Conservation (phyloP, 2,797 vertebrate species). For the Odontamblyopus lacepedii region DNA sequence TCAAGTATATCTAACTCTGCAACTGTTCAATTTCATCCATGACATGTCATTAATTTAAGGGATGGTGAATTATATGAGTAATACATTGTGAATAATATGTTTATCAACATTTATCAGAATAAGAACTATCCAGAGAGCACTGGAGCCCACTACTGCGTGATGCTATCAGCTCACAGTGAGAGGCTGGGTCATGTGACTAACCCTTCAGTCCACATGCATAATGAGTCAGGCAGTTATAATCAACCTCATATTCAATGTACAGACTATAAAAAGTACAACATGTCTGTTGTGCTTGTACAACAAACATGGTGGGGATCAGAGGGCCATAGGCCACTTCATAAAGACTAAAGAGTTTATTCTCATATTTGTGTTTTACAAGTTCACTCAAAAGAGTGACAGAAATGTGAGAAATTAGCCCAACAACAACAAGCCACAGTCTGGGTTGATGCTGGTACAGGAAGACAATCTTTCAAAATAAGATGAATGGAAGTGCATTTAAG, state of each 20-base stretch:
- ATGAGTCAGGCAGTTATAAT: constrained; percentile 37
- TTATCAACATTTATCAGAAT: neutral
- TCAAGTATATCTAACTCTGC: neutral
- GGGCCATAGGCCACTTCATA: constrained; percentile 27
- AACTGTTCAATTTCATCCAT: too few relatives aligned
- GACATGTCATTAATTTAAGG: too few relatives aligned
- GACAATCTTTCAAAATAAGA: constrained; percentile 40
- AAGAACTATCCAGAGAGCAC: neutral
- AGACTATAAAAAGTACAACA: constrained; percentile 1
- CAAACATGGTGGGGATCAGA: constrained; percentile 25
- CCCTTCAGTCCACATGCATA: constrained; percentile 16
- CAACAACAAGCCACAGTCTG: constrained; percentile 46
- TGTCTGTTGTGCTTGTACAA: constrained; percentile 12
- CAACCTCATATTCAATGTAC: constrained; percentile 3
- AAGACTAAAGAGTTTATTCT: constrained; percentile 43
- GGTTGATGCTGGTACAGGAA: constrained; percentile 14
- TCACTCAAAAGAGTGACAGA: constrained; percentile 37
- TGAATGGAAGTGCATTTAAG: neutral
- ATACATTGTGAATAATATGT: neutral
- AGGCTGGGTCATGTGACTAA: constrained; percentile 20
- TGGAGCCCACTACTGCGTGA: constrained; percentile 21
- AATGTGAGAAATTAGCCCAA: constrained; percentile 25
- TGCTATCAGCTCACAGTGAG: constrained; percentile 31
- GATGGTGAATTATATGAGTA: neutral
- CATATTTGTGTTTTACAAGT: constrained; percentile 45